Base-by-base conservation (phyloP, 2,888 invertebrate species). In the Drosophila atroscutellata region DNA sequence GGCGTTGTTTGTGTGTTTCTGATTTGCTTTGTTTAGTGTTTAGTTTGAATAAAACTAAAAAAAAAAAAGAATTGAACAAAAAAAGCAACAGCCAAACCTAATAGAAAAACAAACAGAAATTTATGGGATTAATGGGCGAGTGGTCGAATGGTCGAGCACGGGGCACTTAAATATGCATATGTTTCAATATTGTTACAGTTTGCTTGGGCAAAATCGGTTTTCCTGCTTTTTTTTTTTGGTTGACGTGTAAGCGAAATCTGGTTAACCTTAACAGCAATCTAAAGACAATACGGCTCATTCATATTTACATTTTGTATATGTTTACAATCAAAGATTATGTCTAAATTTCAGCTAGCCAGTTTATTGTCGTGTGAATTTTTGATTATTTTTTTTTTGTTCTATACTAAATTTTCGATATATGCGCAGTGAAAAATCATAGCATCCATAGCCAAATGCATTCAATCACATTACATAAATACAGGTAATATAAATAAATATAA, bases 51-150 rank as follows among this genome's bases (percentile, higher is more conserved):
- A 47, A 30, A 54, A 32, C 49, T 15, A 56, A 55, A 37, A 68
- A 58, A 64, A 28, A 64, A 20, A 3, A 9, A 30, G 52, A 72
- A 55, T 42, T 34, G 7, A 60, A 37, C 26, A n/a, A 68, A 51
- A 61, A 60, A 28, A 67, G 13, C 11, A 51, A 61, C 45, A 45
- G 15, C 24, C 24, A 24, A 13, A 45, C 8, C 45, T 47, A 36
- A 50, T 47, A 63, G 37, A 55, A 70, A 70, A 78, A 62, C 59
- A 71, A 80, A 76, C 61, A 69, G 64, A 71, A 87, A 89, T 89
- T 84, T 81, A 84, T 84, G 84, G 82, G 75, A 78, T 89, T 86
- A 83, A 64, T 72, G 63, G 69, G 60, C 69, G 56, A 73, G 28
- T 61, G 68, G 32, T 32, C 69, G 58, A 73, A 32, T 64, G 74